Base-by-base conservation (phyloP, 2,113 vertebrate genomes). In the Eretmochelys imbricata region DNA sequence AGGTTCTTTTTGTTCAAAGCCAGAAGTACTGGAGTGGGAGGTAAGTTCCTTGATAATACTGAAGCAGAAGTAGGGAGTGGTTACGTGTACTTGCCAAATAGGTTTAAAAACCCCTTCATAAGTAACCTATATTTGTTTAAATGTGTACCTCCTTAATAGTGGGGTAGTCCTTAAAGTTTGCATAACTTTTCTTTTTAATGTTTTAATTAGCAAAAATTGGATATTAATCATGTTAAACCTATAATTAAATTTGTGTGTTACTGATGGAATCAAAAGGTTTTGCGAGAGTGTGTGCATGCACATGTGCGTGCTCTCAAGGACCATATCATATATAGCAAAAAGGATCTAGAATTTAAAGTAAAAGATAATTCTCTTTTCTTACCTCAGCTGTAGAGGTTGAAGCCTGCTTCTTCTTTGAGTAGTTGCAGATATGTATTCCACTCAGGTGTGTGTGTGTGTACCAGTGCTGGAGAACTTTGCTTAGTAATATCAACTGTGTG, bases 1-100 rank as follows among this genome's bases (percentile, higher is more conserved):
- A 96, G 99, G 98, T 96, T 97, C 98, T 2, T 99, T 99, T 97
- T 99, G 98, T 98, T 97, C 99, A 89, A 99, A 99, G 96, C 99
- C 99, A 62, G 99, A 99, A 97, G 98, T 98, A 80, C 98, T 99
- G 98, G 99, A 99, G 86, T 99, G 99, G 99, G 99, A 99, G 99
- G 99, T 99, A 98, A 99, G 93, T 53, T 3, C 50, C 88, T 51
- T 72, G n/a, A 82, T 59, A 55, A n/a, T 76, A 38, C 19, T 42
- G 25, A 35, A 12, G 13, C 14, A 20, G 25, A 42, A 54, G 35
- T 38, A 72, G 11, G 38, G 48, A 88, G 20, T 49, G 25, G 12
- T 85, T 1, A 83, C 84, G 8, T 80, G 22, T 76, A 46, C 24
- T 76, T 76, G 24, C 65, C 65, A 20, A 69, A n/a, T 69, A 76